Evolutionary conservation across 1,140 invertebrate genomes (phyloP), one percentile per base, ranked within the genome.

Genomic region (Drosophila saltans): DNA sequence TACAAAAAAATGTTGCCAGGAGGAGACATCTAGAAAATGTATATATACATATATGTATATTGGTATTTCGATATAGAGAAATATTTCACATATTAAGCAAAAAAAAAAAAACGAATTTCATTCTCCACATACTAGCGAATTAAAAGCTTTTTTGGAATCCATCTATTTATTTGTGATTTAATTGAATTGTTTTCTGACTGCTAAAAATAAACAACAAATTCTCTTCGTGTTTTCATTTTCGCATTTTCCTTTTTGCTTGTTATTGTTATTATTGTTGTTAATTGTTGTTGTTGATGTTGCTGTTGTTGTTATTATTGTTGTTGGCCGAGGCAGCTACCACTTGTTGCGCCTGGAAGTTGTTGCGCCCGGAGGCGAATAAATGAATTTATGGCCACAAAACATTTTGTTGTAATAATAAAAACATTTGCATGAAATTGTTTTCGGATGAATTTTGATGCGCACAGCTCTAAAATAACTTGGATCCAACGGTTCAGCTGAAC

Each of bases 121-220:
- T 11, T 11, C 39, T 40, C 1, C 39, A 72, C 67, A 69, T 71
- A 64, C 64, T 36, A 40, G 63, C 69, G 56, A 78, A 79, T 79
- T 88, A 71, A 86, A 83, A 89, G 78, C 84, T 77, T 78, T 78
- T 80, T 81, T 69, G 48, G 66, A 74, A 80, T 69, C 43, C 71
- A 78, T 82, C 81, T 86, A 86, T 88, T 88, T 88, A 88, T 89
- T 89, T 89, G 80, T 83, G 83, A 88, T 88, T 88, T 88, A 88
- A 88, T 88, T 83, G 84, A 83, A 88, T 89, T 80, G 80, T 82
- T 79, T 78, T 72, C 64, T 67, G 45, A 21, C 59, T 66, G 80
- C 77, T 86, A 83, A 86, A 86, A 86, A 86, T 88, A 86, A 86
- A 86, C 84, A 88, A 69, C 76, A 59, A 39, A 21, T 43, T 63